Evolutionary conservation across 2,797 vertebrate genomes (phyloP).

Genomic region (Poliocrania exsul): DNA sequence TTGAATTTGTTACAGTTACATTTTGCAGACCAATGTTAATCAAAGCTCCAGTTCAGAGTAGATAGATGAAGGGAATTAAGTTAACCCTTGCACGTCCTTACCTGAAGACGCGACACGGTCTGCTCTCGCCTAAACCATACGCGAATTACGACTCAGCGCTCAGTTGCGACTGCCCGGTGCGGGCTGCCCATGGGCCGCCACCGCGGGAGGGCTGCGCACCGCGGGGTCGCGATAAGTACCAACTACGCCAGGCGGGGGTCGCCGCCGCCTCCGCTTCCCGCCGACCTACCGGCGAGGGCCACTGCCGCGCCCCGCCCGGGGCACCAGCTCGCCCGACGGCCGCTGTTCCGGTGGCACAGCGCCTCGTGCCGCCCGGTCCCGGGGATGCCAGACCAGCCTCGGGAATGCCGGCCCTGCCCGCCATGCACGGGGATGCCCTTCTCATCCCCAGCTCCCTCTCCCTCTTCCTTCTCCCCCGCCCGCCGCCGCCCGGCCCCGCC

Average conservation of each 20-base stretch:
- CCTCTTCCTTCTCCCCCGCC: not conserved
- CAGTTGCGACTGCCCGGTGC: not conserved
- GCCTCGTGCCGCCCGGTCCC: not conserved
- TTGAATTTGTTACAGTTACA: slow-evolving; percentile 78
- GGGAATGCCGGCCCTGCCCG: slow-evolving; percentile 53
- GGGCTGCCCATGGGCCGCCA: not conserved
- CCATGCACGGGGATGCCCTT: slow-evolving; percentile 64
- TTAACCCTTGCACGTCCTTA: slow-evolving; percentile 64
- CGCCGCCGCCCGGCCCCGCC: slow-evolving; percentile 4
- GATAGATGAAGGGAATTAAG: slow-evolving; percentile 66
- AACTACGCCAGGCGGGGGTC: not conserved
- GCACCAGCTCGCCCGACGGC: slow-evolving; percentile 53
- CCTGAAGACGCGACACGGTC: slow-evolving; percentile 35
- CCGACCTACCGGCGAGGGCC: not conserved
- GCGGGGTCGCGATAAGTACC: not conserved
- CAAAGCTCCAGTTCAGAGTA: slow-evolving; percentile 75
- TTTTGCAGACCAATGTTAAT: slow-evolving; percentile 78
- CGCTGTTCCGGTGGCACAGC: not conserved
- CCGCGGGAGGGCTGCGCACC: not conserved
- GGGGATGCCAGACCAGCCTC: slow-evolving; percentile 48
- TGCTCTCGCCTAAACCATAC: slow-evolving; percentile 36
- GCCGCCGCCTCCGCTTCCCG: not conserved
- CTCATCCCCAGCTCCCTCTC: too few species aligned
- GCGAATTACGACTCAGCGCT: not conserved
- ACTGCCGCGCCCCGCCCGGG: not conserved